Conservation (phyloP, 2,888 invertebrate species). For the Bellardia bayeri region DNA sequence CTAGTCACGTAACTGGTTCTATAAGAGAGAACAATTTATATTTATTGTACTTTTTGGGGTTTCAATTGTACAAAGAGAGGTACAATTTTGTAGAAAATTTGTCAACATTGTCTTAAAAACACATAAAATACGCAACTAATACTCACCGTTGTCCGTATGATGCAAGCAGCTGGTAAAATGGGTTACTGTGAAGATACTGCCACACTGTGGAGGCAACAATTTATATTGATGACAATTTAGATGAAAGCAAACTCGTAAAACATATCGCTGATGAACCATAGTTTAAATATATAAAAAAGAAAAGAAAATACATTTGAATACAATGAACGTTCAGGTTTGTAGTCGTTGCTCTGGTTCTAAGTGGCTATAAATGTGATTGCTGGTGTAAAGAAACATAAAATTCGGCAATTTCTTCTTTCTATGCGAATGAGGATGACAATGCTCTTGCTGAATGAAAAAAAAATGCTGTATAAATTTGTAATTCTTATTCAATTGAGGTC, state of each 20-base stretch:
- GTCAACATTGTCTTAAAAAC: too few relatives aligned
- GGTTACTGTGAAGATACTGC: neutral
- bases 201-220: slow-evolving; percentile 33
- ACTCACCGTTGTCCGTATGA: too few relatives aligned
- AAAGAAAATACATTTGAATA: slow-evolving; percentile 8
- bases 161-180: neutral
- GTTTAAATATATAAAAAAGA: slow-evolving; percentile 7
- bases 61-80: too few relatives aligned
- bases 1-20: too few relatives aligned
- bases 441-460: slow-evolving; percentile 10
- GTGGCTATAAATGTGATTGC: neutral
- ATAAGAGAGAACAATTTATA: too few relatives aligned
- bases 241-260: slow-evolving; percentile 57
- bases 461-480: slow-evolving; percentile 54
- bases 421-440: slow-evolving; percentile 3
- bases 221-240: slow-evolving; percentile 62
- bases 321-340: neutral
- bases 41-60: too few relatives aligned
- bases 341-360: neutral
- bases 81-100: too few relatives aligned
- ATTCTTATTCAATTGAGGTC: slow-evolving; percentile 27
- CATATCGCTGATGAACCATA: slow-evolving; percentile 23
- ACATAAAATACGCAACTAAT: too few relatives aligned
- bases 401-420: slow-evolving; percentile 6
- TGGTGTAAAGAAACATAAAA: neutral